phyloP scores from a whole-genome alignment of 2,888 invertebrate genomes.

The Atrina japonica region DNA sequence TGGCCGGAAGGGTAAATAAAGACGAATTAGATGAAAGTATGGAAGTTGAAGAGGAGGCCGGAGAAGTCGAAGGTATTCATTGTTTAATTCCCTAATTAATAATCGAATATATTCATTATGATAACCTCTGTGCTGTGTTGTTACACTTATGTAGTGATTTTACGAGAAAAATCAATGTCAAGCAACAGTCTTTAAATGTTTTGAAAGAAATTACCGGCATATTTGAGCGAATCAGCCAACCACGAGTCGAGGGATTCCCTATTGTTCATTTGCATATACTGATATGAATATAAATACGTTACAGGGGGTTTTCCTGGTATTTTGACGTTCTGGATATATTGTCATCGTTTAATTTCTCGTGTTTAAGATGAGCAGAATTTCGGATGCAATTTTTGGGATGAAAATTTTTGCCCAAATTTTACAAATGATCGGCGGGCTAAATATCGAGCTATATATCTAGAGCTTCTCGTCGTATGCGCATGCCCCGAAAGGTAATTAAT shows the following conservation, averaged over 20 bases:
- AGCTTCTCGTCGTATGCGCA: slow-evolving; percentile 54
- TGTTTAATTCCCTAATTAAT: slow-evolving; percentile 44
- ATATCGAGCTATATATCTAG: slow-evolving; percentile 67
- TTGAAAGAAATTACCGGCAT: background rate
- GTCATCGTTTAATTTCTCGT: background rate
- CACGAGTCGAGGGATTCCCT: slow-evolving; percentile 54
- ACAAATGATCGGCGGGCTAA: slow-evolving; percentile 48
- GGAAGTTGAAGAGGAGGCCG: slow-evolving; percentile 64
- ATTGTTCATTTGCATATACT: slow-evolving; percentile 71
- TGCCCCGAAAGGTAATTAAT: slow-evolving; percentile 54
- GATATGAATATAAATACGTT: slow-evolving; percentile 50
- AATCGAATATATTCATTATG: background rate
- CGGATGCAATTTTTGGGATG: background rate
- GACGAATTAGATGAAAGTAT: slow-evolving; percentile 69
- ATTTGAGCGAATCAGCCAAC: slow-evolving; percentile 7
- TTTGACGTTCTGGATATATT: background rate
- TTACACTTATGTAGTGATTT: no score
- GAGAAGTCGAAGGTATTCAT: slow-evolving; percentile 41
- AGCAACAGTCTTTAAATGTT: background rate
- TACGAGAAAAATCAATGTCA: background rate
- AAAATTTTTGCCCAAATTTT: slow-evolving; percentile 27
- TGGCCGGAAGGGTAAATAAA: slow-evolving; percentile 50
- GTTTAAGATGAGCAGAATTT: no score
- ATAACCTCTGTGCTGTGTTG: no score
- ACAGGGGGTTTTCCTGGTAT: slow-evolving; percentile 35